Conservation (phyloP, 1,140 invertebrate genomes). For the Brachionus angularis region DNA sequence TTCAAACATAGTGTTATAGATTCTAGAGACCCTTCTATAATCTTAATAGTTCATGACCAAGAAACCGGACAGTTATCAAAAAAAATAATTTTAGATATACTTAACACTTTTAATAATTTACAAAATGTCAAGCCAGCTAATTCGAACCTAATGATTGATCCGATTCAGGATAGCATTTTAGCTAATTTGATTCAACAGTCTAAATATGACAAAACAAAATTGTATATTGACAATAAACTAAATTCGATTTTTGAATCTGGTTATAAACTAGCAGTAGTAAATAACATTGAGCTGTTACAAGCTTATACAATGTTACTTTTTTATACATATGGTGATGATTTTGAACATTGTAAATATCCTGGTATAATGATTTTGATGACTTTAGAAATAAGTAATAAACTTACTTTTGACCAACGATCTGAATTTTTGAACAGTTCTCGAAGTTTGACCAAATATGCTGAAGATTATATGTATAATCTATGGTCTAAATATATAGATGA, state of each 20-base stretch:
- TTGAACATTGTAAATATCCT: conserved; percentile 11
- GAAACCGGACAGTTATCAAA: not conserved
- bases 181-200: not conserved
- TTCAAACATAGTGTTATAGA: conserved; percentile 35
- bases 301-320: conserved; percentile 32
- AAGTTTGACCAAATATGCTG: not conserved
- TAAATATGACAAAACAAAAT: not conserved
- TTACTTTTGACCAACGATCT: not conserved
- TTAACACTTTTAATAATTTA: not conserved
- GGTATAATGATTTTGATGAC: conserved; percentile 38
- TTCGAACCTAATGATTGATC: not conserved
- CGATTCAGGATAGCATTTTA: not conserved
- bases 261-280: conserved; percentile 10
- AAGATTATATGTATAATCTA: conserved; percentile 32
- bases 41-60: conserved; percentile 9
- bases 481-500: conserved; percentile 26
- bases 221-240: conserved; percentile 3
- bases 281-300: conserved; percentile 4
- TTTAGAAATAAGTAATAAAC: not conserved
- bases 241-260: not conserved
- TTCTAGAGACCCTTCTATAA: conserved; percentile 30
- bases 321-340: conserved; percentile 38
- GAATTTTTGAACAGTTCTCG: not conserved
- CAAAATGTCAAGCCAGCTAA: not conserved
- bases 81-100: conserved; percentile 8